Evolutionary conservation across 1,140 invertebrate species (phyloP).

Genomic region (Adoxophyes honmai): DNA sequence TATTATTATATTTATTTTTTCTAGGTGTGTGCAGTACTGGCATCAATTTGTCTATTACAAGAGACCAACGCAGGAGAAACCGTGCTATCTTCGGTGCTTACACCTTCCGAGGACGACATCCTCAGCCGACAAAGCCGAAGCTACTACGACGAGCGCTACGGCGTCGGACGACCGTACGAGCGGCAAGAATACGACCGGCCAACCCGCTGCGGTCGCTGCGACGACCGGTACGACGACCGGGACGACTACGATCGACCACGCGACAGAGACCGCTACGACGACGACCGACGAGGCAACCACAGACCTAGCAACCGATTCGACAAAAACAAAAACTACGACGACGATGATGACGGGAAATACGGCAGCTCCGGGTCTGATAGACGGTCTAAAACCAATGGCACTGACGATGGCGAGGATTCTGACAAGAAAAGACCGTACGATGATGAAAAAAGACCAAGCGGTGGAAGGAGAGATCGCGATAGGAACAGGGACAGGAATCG

Average conservation of each 20-base stretch:
- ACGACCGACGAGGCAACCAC: slow-evolving; percentile 41
- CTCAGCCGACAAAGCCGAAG: slow-evolving; percentile 49
- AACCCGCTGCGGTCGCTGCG: slow-evolving; percentile 59
- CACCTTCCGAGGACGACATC: slow-evolving; percentile 31
- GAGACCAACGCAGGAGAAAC: slow-evolving; percentile 41
- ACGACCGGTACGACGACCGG: slow-evolving; percentile 46
- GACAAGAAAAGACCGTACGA: slow-evolving; percentile 42
- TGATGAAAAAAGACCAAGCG: slow-evolving; percentile 36
- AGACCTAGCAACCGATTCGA: slow-evolving; percentile 46
- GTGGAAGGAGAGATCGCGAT: slow-evolving; percentile 27
- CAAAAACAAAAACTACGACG: slow-evolving; percentile 43
- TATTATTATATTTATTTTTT: not conserved
- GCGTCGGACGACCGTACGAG: slow-evolving; percentile 29
- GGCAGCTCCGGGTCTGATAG: slow-evolving; percentile 21
- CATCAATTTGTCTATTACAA: not conserved
- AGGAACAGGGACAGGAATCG: slow-evolving; percentile 56
- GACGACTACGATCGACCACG: slow-evolving; percentile 31
- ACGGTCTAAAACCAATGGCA: slow-evolving; percentile 46
- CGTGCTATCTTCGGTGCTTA: slow-evolving; percentile 47
- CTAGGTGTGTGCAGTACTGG: not conserved
- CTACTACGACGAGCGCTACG: slow-evolving; percentile 57
- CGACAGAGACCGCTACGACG: slow-evolving; percentile 31
- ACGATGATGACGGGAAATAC: slow-evolving; percentile 35
- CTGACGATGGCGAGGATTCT: slow-evolving; percentile 45
- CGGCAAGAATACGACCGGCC: slow-evolving; percentile 33